Evolutionary conservation across 2,113 vertebrate species (phyloP).

Genomic region (Abramis brama): DNA sequence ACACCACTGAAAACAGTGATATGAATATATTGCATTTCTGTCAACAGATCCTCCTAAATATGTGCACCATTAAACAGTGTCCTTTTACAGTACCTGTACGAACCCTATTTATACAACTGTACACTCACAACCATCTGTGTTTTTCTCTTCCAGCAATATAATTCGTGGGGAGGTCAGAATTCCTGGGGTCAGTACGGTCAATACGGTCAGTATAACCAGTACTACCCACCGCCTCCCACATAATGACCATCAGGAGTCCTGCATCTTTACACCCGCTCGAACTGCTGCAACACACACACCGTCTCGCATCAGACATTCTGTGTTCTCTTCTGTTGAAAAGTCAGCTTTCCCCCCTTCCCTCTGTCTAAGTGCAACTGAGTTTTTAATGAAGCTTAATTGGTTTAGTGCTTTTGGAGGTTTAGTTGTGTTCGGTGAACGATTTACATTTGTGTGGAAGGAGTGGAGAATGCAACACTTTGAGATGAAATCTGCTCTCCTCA

Average conservation of each 20-base stretch:
- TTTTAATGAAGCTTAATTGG: conserved; percentile 60
- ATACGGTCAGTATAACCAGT: conserved; percentile 88
- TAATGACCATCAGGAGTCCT: conserved; percentile 70
- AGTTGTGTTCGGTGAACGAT: conserved; percentile 57
- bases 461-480: conserved; percentile 41
- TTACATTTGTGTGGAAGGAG: conserved; percentile 58
- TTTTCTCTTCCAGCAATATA: conserved; percentile 78
- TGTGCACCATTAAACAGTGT: no score
- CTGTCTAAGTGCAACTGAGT: conserved; percentile 43
- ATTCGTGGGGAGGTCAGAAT: conserved; percentile 84
- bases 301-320: conserved; percentile 51
- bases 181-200: conserved; percentile 87
- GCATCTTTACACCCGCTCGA: conserved; percentile 56
- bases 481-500: conserved; percentile 54
- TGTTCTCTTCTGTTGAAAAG: conserved; percentile 51
- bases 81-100: no score
- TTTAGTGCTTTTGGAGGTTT: conserved; percentile 59
- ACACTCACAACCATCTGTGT: background rate
- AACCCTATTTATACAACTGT: background rate
- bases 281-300: conserved; percentile 45
- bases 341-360: conserved; percentile 38
- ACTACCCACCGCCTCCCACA: conserved; percentile 93
- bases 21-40: no score
- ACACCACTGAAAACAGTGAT: no score
- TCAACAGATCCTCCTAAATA: no score